phyloP scores from a whole-genome alignment of 1,140 invertebrate genomes.

The Polypedilum vanderplanki region DNA sequence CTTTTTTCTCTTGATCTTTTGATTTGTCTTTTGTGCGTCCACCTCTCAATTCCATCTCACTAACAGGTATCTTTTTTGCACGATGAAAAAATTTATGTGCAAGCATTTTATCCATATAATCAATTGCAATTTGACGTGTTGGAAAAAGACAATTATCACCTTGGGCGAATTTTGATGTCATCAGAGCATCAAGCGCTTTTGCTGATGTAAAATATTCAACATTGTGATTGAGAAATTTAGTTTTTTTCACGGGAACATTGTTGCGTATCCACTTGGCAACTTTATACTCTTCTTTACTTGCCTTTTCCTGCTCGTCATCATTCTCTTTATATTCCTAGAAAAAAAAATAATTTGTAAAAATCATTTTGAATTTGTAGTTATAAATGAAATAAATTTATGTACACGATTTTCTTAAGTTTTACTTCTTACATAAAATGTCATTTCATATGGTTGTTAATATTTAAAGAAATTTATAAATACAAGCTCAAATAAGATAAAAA shows the following conservation, averaged over 20 bases:
- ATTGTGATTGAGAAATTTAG: constrained; percentile 90
- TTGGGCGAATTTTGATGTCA: constrained; percentile 88
- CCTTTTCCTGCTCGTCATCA: constrained; percentile 57
- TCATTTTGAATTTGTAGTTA: background rate
- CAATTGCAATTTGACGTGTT: constrained; percentile 67
- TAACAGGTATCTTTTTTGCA: constrained; percentile 78
- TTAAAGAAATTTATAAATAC: too few relatives aligned
- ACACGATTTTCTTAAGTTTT: background rate
- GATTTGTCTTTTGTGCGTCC: constrained; percentile 44
- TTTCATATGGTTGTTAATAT: too few relatives aligned
- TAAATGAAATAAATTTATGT: background rate
- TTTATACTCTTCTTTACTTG: constrained; percentile 84
- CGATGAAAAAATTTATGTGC: constrained; percentile 92
- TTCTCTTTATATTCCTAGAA: constrained; percentile 43
- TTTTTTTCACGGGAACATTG: constrained; percentile 89
- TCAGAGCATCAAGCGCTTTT: constrained; percentile 83
- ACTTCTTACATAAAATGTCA: constrained; percentile 1
- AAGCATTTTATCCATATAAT: constrained; percentile 78
- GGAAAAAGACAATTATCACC: constrained; percentile 72
- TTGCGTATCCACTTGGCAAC: constrained; percentile 90
- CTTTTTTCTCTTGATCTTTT: constrained; percentile 49
- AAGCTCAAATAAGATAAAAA: background rate
- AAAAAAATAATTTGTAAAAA: constrained; percentile 27
- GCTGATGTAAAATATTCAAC: constrained; percentile 90
- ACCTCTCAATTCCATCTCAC: constrained; percentile 64